Evolutionary conservation across 2,888 invertebrate genomes (phyloP).

Genomic region (Chloromyia formosa): DNA sequence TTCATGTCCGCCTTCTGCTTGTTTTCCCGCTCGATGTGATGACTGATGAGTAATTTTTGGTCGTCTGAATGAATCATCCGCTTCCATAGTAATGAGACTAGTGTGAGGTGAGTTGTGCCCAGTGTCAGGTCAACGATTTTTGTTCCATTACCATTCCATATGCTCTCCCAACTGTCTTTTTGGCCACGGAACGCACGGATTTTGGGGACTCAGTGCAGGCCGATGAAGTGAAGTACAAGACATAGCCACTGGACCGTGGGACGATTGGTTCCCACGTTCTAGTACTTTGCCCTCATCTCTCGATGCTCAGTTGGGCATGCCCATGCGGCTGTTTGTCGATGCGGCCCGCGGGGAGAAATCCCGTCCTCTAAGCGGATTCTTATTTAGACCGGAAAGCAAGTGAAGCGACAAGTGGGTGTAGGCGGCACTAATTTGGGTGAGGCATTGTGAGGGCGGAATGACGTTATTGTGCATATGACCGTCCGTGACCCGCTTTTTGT

Average conservation of each 20-base stretch:
- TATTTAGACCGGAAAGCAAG: too few relatives aligned
- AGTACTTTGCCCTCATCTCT: not conserved
- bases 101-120: not conserved
- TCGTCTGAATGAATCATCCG: conserved; percentile 16
- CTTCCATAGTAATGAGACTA: not conserved
- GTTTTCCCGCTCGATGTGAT: not conserved
- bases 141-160: too few relatives aligned
- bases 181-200: too few relatives aligned
- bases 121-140: conserved; percentile 27
- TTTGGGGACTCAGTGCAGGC: not conserved
- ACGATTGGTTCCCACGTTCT: not conserved
- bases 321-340: not conserved
- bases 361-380: too few relatives aligned
- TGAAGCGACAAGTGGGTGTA: too few relatives aligned
- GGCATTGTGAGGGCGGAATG: too few relatives aligned
- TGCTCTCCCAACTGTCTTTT: not conserved
- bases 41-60: not conserved
- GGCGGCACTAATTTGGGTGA: too few relatives aligned
- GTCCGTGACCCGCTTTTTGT: too few relatives aligned
- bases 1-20: too few relatives aligned
- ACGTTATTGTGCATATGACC: too few relatives aligned
- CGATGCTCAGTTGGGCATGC: not conserved
- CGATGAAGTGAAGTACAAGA: not conserved
- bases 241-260: not conserved
- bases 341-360: not conserved